Evolutionary conservation across 2,888 invertebrate genomes (phyloP).

Genomic region (Leptopilina myrica): DNA sequence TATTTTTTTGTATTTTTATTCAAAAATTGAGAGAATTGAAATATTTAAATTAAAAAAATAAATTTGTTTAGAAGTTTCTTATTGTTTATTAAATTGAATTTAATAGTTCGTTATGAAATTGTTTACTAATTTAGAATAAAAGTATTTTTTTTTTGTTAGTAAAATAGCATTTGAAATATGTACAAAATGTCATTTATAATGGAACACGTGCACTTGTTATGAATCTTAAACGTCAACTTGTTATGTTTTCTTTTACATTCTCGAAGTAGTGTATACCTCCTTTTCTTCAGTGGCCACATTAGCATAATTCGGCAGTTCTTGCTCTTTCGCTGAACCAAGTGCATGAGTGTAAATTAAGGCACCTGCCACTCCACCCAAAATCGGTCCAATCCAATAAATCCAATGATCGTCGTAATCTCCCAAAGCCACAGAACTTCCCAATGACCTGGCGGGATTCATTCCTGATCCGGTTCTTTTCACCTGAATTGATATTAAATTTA

Average conservation of each 20-base stretch:
- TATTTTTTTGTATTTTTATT: too few species aligned
- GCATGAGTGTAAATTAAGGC: slow-evolving; percentile 85
- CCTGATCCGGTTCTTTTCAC: slow-evolving; percentile 87
- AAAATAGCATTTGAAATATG: neutral
- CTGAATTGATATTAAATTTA: slow-evolving; percentile 56
- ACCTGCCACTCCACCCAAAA: slow-evolving; percentile 87
- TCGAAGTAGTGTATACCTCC: slow-evolving; percentile 69
- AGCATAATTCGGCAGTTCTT: slow-evolving; percentile 71
- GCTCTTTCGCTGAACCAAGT: slow-evolving; percentile 72
- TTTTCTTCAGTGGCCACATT: slow-evolving; percentile 75
- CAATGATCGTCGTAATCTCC: slow-evolving; percentile 88
- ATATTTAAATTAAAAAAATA: too few species aligned
- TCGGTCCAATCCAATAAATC: slow-evolving; percentile 95
- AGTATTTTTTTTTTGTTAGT: neutral
- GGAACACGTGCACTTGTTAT: slow-evolving; percentile 27
- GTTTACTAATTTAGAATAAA: too few species aligned
- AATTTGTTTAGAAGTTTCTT: too few species aligned
- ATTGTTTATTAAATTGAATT: too few species aligned
- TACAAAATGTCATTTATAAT: slow-evolving; percentile 17
- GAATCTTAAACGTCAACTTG: neutral
- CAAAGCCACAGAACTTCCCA: slow-evolving; percentile 90
- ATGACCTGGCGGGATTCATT: slow-evolving; percentile 94
- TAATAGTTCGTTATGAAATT: too few species aligned
- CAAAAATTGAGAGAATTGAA: too few species aligned
- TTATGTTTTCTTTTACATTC: slow-evolving; percentile 45